A percentile compares a stretch with the other conserved stretches of the same genome.
These are phyloP conservation scores for Ericerus pela DNA, from an alignment of 1,140 invertebrate species.

Conservation along the genomic window DNA sequence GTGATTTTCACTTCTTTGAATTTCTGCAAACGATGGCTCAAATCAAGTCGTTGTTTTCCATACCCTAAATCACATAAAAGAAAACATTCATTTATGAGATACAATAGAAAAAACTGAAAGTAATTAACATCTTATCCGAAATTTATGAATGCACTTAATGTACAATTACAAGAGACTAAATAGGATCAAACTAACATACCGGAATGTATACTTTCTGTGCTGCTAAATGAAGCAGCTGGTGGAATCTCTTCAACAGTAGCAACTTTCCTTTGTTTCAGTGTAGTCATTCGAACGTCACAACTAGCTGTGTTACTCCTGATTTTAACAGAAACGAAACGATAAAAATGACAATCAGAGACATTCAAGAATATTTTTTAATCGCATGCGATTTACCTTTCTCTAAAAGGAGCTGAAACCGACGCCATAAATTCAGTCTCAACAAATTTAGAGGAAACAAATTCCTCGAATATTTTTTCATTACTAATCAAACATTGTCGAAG, in stretches of 20 bases:
- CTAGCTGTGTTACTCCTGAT: constrained; percentile 3
- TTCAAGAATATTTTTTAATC: not conserved
- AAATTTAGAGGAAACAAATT: constrained; percentile 1
- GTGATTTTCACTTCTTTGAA: not conserved
- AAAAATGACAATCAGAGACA: not conserved
- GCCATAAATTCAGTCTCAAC: not conserved
- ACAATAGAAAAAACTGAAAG: not conserved
- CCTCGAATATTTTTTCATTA: not conserved
- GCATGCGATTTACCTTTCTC: too few species aligned
- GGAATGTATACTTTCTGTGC: not conserved
- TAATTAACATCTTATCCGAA: not conserved
- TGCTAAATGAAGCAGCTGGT: not conserved
- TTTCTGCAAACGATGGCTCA: not conserved
- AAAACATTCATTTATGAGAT: not conserved
- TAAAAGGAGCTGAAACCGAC: not conserved
- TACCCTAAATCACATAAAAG: not conserved
- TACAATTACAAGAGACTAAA: not conserved
- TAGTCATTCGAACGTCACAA: not conserved
- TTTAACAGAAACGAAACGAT: not conserved
- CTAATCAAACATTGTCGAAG: not conserved
- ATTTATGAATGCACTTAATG: not conserved
- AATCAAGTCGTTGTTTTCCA: not conserved
- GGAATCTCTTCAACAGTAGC: not conserved
- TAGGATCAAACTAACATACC: not conserved
- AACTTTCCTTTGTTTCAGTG: not conserved